Evolutionary conservation across 2,113 vertebrate genomes (phyloP), one percentile per base, ranked within the genome.

Genomic region (Strix uralensis): DNA sequence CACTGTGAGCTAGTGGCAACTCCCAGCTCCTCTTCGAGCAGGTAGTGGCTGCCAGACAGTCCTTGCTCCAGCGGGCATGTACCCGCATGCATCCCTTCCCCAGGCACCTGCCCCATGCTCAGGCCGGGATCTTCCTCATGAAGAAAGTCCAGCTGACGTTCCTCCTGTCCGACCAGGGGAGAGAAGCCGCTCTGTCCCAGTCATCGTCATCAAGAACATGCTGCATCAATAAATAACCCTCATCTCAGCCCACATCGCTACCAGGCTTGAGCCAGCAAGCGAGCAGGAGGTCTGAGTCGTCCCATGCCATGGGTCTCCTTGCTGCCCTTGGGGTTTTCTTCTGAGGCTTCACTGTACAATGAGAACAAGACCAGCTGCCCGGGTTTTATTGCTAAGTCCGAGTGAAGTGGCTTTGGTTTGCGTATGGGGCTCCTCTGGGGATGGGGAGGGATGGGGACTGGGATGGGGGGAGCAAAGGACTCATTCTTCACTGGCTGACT

Each of bases 401-500:
- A 94, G 81, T 82, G 94, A 96, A 96, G 97, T 95, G 97, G 96
- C 97, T 96, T 97, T 13, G 1, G 87, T 27, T 65, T 62, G 95
- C 19, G 6, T 47, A 54, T 26, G 40, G 51, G 74, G 81, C 58
- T 96, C 93, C 88, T 91, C 94, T 66, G 82, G 86, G 95, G 66
- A 54, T 4, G 32, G 88, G 93, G 54, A 70, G 34, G 75, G 85
- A 85, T 10, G 30, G 90, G 87, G 52, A 90, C 32, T 13, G 10
- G 71, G 29, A 34, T 9, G 29, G 47, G 10, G 6, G 42, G 26
- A 90, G 26, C 67, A 77, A 13, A n/a, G 69, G 69, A 73, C 26
- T 98, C 97, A 98, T 67, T 98, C 97, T 34, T 98, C 98, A 36
- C 88, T 88, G 83, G 90, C 90, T 77, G 94, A 98, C 90, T 99